These are phyloP conservation scores for Petrophora chlorosata DNA, from an alignment of 2,888 invertebrate genomes.

Conservation along the genomic window DNA sequence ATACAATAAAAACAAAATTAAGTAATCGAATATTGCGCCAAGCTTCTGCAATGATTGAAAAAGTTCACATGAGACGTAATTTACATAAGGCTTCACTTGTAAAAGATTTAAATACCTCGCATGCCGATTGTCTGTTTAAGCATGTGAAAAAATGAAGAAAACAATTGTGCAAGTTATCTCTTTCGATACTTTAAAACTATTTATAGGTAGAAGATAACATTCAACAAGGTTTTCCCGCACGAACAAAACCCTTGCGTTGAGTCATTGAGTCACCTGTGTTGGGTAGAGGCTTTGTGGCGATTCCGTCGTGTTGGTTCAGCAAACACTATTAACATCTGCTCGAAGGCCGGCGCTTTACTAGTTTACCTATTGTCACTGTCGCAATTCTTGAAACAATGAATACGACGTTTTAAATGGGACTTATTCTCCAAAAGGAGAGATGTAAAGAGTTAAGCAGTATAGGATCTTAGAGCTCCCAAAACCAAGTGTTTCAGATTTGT, in stretches of 20 bases:
- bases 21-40: slow-evolving; percentile 14
- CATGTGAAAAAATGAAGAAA: slow-evolving; percentile 12
- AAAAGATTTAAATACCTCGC: slow-evolving; percentile 14
- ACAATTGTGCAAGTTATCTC: slow-evolving; percentile 17
- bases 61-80: slow-evolving; percentile 20
- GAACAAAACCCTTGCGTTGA: slow-evolving; percentile 15
- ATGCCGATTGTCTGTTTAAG: slow-evolving; percentile 5
- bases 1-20: slow-evolving; percentile 10
- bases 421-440: neutral
- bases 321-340: slow-evolving; percentile 44
- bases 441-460: no score
- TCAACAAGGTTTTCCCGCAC: slow-evolving; percentile 22
- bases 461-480: no score
- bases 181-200: slow-evolving; percentile 4
- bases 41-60: slow-evolving; percentile 16
- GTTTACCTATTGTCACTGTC: slow-evolving; percentile 21
- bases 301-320: slow-evolving; percentile 40
- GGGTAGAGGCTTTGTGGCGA: slow-evolving; percentile 23
- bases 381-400: slow-evolving; percentile 18
- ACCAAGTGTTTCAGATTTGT: no score
- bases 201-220: slow-evolving; percentile 23
- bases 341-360: slow-evolving; percentile 25
- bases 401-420: slow-evolving; percentile 5
- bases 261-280: slow-evolving; percentile 33
- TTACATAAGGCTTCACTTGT: slow-evolving; percentile 11